Base-by-base conservation (phyloP, 2,797 vertebrate species). In the Melanotaenia parkinsoni region DNA sequence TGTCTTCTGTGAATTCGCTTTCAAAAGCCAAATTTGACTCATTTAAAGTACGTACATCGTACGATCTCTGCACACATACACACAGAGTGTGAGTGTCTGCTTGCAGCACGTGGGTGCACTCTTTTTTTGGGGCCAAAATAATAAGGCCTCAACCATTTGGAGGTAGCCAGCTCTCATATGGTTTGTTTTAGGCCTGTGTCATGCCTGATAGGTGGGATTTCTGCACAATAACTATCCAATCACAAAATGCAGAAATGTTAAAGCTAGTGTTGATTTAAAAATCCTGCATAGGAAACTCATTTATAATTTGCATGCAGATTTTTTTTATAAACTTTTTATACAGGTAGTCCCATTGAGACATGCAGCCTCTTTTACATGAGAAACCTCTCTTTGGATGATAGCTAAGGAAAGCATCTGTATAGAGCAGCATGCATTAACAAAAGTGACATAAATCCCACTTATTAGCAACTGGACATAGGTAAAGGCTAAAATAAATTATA, bases 151-250 rank as follows among this genome's bases (percentile, higher is more conserved):
- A 0, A 20, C 37, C 50, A 32, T 16, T 58, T 20, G 14, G 43
- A 24, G 0, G 11, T 13, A 58, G 13, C 22, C 51, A 28, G 2
- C 26, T 53, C 24, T 26, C 3, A 24, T 13, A 14, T 26, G 51
- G 43, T 74, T 61, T 72, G 65, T 73, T 72, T 56, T 33, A 79
- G 13, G n/a, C 57, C 35, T 67, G 65, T 4, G 8, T 57, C 30
- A 13, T 8, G 16, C 22, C 12, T 56, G 32, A 54, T 33, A 24
- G 50, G 58, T 74, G 56, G 61, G 66, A 22, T 62, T 67, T 45
- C 58, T 7, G 60, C 58, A 28, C 22, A 53, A 35, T 2, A 5
- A 12, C 14, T 57, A 16, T 1, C 24, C n/a, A 30, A 7, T 22
- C 13, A 20, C 24, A 47, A 7, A 28, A 13, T 14, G 1, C 35